Conservation (phyloP, 2,888 invertebrate genomes). For the Drosophila diplacantha region DNA sequence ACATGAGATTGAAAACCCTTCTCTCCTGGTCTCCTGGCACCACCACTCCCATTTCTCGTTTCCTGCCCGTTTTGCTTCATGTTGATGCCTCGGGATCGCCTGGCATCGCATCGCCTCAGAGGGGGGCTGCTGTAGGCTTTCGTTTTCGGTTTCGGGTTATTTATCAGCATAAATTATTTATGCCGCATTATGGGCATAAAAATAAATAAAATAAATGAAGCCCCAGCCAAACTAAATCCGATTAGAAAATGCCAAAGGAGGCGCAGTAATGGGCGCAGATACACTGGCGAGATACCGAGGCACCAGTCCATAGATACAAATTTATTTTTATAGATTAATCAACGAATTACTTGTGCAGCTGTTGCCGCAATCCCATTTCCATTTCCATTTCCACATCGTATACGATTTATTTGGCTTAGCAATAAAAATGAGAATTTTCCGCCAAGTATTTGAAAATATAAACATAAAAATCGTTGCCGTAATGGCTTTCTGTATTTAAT, state of each 20-base stretch:
- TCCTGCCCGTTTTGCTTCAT: constrained; percentile 33
- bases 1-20: constrained; percentile 40
- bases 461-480: constrained; percentile 45
- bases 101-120: constrained; percentile 11
- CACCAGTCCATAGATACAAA: constrained; percentile 51
- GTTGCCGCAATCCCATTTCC: constrained; percentile 34
- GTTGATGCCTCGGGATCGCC: constrained; percentile 49
- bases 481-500: constrained; percentile 53
- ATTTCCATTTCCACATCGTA: constrained; percentile 41
- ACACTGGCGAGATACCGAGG: background rate
- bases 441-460: constrained; percentile 55
- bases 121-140: constrained; percentile 22
- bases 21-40: constrained; percentile 4
- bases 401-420: constrained; percentile 62
- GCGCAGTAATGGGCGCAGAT: constrained; percentile 19
- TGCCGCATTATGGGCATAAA: constrained; percentile 75
- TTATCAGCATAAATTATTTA: constrained; percentile 75
- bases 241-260: constrained; percentile 62
- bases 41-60: constrained; percentile 26
- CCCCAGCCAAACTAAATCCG: constrained; percentile 66
- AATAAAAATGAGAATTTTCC: constrained; percentile 52
- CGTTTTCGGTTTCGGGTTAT: constrained; percentile 51
- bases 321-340: constrained; percentile 72
- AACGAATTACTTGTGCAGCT: constrained; percentile 58
- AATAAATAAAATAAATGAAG: constrained; percentile 74